Base-by-base conservation (phyloP, 2,797 vertebrate genomes). In the Sternarchorhynchus goeldii region DNA sequence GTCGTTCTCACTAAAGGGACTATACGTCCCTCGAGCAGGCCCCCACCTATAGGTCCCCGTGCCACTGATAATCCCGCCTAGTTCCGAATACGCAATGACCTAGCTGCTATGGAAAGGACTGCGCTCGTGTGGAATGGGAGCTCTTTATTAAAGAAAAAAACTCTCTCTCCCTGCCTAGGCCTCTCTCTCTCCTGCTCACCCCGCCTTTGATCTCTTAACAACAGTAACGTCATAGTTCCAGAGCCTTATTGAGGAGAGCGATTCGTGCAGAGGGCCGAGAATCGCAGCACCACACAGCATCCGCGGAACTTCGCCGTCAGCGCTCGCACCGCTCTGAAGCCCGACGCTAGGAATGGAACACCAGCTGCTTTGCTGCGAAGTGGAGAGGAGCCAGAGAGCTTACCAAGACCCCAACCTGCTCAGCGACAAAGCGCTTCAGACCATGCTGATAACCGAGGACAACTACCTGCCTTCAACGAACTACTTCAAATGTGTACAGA, bases 401-500 rank as follows among this genome's bases (percentile, higher is more conserved):
- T 94, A 99, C 90, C 95, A 95, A 77, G 97, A 99, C 83, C 88
- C 92, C 85, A 98, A 96, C 93, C 94, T 98, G 82, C 95, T 99
- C 76, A 98, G 93, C 86, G 96, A 97, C 89, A 93, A 96, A 62
- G 97, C 97, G 74, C 91, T 99, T 53, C 93, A 93, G 85, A 96
- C 96, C 77, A 96, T 99, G 96, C 95, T 99, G 21, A 94, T 92
- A 88, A 95, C 96, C 1, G 97, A 99, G 93, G 97, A 99, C 82
- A 96, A 90, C 87, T 97, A 95, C 90, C 92, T 97, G 8, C 97
- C 97, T 81, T 94, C 95, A 6, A 93, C 95, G 4, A 97, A 95
- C 90, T 99, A 98, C 94, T 99, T 99, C 89, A 98, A 99, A 89
- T 99, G 97, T 83, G 96, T 98, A 73, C 97, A 99, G 91, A 96